Evolutionary conservation across 2,113 vertebrate genomes (phyloP), one percentile per base, ranked within the genome.

Genomic region (Parus major): DNA sequence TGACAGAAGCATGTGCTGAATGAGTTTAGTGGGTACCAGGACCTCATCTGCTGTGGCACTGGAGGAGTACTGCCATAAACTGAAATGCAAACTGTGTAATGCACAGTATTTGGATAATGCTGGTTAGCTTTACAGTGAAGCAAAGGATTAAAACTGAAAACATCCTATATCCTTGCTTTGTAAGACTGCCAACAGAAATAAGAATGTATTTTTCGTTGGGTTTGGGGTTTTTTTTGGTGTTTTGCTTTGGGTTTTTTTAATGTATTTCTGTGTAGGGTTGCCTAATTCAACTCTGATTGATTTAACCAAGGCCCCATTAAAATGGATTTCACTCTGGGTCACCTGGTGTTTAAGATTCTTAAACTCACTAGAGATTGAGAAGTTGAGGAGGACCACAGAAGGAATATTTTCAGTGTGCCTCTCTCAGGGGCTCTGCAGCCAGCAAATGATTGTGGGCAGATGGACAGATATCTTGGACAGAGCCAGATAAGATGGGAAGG

Each of bases 321-420:
- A 95, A 95, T 84, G 82, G 60, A 68, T 95, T 96, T 94, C 76
- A 82, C 64, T 92, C 50, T 91, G 88, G 88, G 73, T 95, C 90
- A 95, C 49, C 80, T 87, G 17, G 78, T 93, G 82, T 94, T 96
- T 91, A 95, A 92, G 69, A 23, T 46, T 66, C 31, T 25, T n/a
- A 35, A 47, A 25, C 64, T 47, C 31, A 11, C 20, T 36, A 35
- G 81, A 95, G 85, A 94, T 97, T 85, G 93, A 92, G 71, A 92
- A 93, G 86, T 95, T 88, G 80, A 86, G 88, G 87, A 96, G 92
- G 73, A 90, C 52, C 90, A 71, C 87, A 93, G 80, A 88, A 92
- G 63, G 85, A 95, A 93, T 88, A 92, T 75, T 96, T 90, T 89
- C 83, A 84, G 73, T 16, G 2, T 31, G 55, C 28, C 68, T 81